Evolutionary conservation across 1,140 invertebrate species (phyloP).

Genomic region (Rhynchophorus ferrugineus): DNA sequence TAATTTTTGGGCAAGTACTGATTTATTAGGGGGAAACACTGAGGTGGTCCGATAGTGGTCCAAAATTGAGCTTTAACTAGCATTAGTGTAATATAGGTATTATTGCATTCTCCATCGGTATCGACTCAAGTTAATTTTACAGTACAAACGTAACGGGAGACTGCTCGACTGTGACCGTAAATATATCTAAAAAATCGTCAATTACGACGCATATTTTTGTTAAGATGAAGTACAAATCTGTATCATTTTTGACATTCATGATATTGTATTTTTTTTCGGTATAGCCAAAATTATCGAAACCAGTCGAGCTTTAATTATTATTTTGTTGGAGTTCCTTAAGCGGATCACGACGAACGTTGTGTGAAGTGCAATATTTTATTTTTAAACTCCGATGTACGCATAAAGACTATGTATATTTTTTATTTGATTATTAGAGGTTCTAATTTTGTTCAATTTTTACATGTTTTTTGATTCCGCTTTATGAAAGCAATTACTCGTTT

Average conservation of each 20-base stretch:
- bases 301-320: constrained; percentile 7
- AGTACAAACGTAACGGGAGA: constrained; percentile 28
- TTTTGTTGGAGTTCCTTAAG: constrained; percentile 17
- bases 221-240: constrained; percentile 40
- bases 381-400: constrained; percentile 16
- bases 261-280: constrained; percentile 1
- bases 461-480: constrained; percentile 19
- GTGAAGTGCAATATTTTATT: constrained; percentile 32
- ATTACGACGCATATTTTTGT: constrained; percentile 39
- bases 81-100: constrained; percentile 12
- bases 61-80: constrained; percentile 25
- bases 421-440: constrained; percentile 29
- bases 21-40: constrained; percentile 24
- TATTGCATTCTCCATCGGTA: constrained; percentile 16
- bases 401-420: constrained; percentile 17
- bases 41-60: constrained; percentile 7
- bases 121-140: constrained; percentile 6
- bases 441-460: constrained; percentile 22
- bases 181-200: constrained; percentile 32
- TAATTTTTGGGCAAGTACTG: constrained; percentile 25
- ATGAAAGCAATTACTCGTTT: constrained; percentile 21
- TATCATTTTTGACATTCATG: constrained; percentile 25
- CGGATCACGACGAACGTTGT: constrained; percentile 18
- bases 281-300: constrained; percentile 10
- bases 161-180: constrained; percentile 27